These are phyloP conservation scores for Mugil cephalus DNA, from an alignment of 2,113 vertebrate genomes.

Conservation along the genomic window DNA sequence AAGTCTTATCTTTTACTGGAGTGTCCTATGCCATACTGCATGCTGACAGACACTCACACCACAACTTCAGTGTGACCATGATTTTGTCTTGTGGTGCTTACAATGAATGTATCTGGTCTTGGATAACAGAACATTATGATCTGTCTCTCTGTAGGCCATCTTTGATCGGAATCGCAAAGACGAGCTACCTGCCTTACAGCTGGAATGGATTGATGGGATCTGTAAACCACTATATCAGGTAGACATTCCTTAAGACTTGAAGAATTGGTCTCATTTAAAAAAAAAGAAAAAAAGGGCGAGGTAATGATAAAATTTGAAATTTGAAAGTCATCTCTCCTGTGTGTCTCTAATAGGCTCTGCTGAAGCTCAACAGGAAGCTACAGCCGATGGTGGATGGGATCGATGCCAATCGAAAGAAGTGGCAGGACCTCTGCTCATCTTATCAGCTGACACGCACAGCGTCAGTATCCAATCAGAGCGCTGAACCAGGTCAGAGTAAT, in stretches of 20 bases:
- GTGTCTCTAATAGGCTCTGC: slow-evolving; percentile 71
- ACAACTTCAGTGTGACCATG: not conserved
- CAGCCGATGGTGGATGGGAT: slow-evolving; percentile 85
- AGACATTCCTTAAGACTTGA: slow-evolving; percentile 24
- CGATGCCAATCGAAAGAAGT: slow-evolving; percentile 83
- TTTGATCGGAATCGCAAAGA: slow-evolving; percentile 99
- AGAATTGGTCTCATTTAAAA: not conserved
- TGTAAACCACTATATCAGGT: slow-evolving; percentile 97
- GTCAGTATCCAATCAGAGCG: slow-evolving; percentile 55
- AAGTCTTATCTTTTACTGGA: not conserved
- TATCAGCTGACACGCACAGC: slow-evolving; percentile 67
- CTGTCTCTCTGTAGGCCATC: slow-evolving; percentile 88
- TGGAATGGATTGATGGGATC: slow-evolving; percentile 99
- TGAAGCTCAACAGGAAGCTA: slow-evolving; percentile 83
- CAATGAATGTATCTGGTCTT: not conserved
- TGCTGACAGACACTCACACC: not conserved
- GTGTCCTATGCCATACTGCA: not conserved
- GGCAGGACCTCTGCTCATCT: slow-evolving; percentile 82
- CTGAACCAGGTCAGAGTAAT: slow-evolving; percentile 41
- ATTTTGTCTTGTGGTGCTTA: not conserved
- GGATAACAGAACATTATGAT: slow-evolving; percentile 9
- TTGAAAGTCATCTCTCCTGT: not conserved
- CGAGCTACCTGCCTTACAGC: slow-evolving; percentile 93
- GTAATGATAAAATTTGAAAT: not conserved
- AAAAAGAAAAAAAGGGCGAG: too few relatives aligned